phyloP scores from a whole-genome alignment of 2,888 invertebrate genomes.

The Tinea pellionella region DNA sequence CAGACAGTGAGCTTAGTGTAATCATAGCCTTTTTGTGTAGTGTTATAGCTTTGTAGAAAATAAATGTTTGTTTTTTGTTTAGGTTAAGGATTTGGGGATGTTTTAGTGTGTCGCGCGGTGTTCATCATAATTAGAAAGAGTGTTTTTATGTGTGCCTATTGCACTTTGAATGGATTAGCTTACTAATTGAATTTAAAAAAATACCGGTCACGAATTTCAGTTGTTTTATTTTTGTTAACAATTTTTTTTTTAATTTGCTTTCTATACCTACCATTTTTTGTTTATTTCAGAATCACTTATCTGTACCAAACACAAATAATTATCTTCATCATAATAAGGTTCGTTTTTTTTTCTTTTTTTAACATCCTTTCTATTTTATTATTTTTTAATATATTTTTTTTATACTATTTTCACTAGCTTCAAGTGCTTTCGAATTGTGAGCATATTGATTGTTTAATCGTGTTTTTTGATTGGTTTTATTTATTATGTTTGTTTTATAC shows the following conservation, averaged over 20 bases:
- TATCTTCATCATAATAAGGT: constrained; percentile 86
- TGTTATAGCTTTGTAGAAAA: no score
- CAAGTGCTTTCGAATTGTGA: constrained; percentile 6
- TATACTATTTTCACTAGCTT: constrained; percentile 13
- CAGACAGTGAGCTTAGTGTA: no score
- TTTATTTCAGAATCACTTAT: constrained; percentile 89
- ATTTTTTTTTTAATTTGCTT: constrained; percentile 64
- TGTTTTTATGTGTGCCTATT: background rate
- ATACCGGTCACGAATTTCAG: background rate
- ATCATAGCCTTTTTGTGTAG: no score
- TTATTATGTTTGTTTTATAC: background rate
- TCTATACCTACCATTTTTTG: constrained; percentile 64
- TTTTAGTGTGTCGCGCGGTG: background rate
- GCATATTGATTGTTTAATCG: background rate
- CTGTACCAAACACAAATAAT: constrained; percentile 88
- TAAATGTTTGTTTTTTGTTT: no score
- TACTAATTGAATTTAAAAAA: background rate
- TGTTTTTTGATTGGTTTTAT: background rate
- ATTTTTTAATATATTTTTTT: constrained; percentile 29
- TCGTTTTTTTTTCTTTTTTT: constrained; percentile 58
- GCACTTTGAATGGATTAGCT: background rate
- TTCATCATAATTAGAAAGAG: background rate
- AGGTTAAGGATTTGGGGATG: background rate
- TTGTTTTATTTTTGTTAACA: background rate
- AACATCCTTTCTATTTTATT: constrained; percentile 48